Evolutionary conservation across 2,888 invertebrate species (phyloP).

Genomic region (Taenaris catops): DNA sequence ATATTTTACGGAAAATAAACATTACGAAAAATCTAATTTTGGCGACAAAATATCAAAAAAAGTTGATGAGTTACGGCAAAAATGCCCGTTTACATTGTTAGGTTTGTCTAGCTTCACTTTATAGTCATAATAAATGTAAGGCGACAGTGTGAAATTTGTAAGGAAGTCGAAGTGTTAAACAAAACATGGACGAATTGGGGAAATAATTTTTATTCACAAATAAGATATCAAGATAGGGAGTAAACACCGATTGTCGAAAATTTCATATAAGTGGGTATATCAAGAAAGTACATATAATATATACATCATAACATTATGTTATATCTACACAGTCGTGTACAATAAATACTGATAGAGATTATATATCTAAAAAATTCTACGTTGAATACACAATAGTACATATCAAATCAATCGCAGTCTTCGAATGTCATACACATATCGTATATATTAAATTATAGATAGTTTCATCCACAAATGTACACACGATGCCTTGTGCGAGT

Average conservation of each 20-base stretch:
- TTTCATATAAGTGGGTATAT: conserved; percentile 30
- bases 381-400: conserved; percentile 30
- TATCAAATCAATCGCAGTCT: conserved; percentile 39
- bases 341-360: conserved; percentile 16
- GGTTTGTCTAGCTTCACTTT: too few species aligned
- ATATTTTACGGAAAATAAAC: too few species aligned
- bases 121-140: too few species aligned
- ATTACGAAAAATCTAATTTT: too few species aligned
- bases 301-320: conserved; percentile 24
- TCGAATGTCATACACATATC: conserved; percentile 31
- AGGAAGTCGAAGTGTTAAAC: too few species aligned
- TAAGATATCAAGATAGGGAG: conserved; percentile 38
- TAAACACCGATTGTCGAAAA: conserved; percentile 41
- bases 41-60: too few species aligned
- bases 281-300: conserved; percentile 31
- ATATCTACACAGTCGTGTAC: conserved; percentile 21
- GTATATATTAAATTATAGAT: conserved; percentile 18
- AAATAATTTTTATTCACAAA: conserved; percentile 40
- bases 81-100: too few species aligned
- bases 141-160: too few species aligned
- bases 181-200: conserved; percentile 16
- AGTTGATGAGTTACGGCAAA: too few species aligned
- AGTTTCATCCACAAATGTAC: conserved; percentile 16
- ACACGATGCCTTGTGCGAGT: too few species aligned
- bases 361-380: conserved; percentile 24